Evolutionary conservation across 2,113 vertebrate species (phyloP), one percentile per base, ranked within the genome.

Genomic region (Poicephalus gulielmi): DNA sequence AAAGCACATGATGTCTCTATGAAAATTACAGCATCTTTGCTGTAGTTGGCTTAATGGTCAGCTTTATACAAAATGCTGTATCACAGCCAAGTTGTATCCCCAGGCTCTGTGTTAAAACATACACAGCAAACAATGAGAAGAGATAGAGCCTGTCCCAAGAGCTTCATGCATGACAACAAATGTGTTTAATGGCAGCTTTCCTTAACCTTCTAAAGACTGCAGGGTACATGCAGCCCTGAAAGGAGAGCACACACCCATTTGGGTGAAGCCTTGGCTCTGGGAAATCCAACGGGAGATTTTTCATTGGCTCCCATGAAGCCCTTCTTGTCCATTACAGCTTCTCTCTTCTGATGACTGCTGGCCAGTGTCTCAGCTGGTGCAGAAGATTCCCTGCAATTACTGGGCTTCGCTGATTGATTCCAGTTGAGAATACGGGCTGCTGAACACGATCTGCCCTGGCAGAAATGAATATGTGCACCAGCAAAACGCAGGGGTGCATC

Each of bases 1-100:
- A 93, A 97, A 97, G 94, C 95, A 96, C 96, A 92, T 69, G 87
- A 85, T 95, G 96, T 94, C 96, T 96, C 91, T 78, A 75, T 27
- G 75, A 94, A 94, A 97, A 96, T 96, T 96, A 90, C 84, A 97
- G 76, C 6, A 14, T 91, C 87, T 95, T 87, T 93, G 80, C 96
- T 96, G 96, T 83, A 91, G 96, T 92, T 96, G 90, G 92, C 86
- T 93, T 57, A 82, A 70, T 62, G 77, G 67, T 71, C 3, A 59
- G 73, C 83, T 96, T 94, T 93, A 80, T 83, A 86, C 92, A 96
- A 95, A 95, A 92, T 44, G 73, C 69, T 97, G 95, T 92, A 78
- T 57, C 3, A 11, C 44, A 90, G 95, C 96, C 97, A 97, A 96
- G 66, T 37, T 39, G 35, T 86, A 64, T 93, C 95, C 93, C 41